phyloP scores from a whole-genome alignment of 2,797 vertebrate species.

The Euthynnus affinis region DNA sequence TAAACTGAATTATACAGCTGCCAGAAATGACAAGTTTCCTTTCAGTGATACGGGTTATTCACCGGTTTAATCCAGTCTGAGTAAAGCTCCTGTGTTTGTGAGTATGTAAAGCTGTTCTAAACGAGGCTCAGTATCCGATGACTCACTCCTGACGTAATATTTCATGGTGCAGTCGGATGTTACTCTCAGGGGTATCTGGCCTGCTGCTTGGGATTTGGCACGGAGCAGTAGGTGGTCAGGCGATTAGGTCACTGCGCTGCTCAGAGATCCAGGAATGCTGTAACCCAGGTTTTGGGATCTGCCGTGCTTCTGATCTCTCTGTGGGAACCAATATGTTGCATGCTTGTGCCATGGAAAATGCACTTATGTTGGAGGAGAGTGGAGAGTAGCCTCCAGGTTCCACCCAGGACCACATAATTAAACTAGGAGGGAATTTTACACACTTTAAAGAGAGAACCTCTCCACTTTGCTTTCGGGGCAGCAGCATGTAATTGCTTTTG shows the following conservation, averaged over 20 bases:
- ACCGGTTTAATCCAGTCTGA: conserved; percentile 61
- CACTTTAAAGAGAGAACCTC: conserved; percentile 80
- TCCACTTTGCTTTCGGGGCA: conserved; percentile 77
- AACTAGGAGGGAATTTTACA: conserved; percentile 80
- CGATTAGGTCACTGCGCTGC: conserved; percentile 79
- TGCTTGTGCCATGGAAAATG: conserved; percentile 75
- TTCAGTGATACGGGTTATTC: conserved; percentile 45
- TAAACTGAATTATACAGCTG: conserved; percentile 32
- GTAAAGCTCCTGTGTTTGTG: conserved; percentile 66
- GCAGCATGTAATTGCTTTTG: conserved; percentile 81
- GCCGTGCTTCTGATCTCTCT: conserved; percentile 70
- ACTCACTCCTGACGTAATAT: conserved; percentile 82
- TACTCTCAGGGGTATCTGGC: conserved; percentile 74
- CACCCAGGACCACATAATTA: conserved; percentile 82
- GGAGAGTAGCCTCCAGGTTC: conserved; percentile 74
- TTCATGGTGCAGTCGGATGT: conserved; percentile 76
- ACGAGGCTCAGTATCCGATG: conserved; percentile 62
- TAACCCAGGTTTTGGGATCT: conserved; percentile 72
- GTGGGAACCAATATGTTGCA: conserved; percentile 73
- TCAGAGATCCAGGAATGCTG: conserved; percentile 75
- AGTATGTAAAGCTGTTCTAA: conserved; percentile 64
- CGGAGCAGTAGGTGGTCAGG: conserved; percentile 76
- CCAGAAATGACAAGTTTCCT: conserved; percentile 51
- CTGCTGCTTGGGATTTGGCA: conserved; percentile 77
- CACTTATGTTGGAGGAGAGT: conserved; percentile 61